A percentile compares a stretch with the other conserved stretches of the same genome.
phyloP scores from a whole-genome alignment of 2,888 invertebrate species.

The Anticlea derivata region DNA sequence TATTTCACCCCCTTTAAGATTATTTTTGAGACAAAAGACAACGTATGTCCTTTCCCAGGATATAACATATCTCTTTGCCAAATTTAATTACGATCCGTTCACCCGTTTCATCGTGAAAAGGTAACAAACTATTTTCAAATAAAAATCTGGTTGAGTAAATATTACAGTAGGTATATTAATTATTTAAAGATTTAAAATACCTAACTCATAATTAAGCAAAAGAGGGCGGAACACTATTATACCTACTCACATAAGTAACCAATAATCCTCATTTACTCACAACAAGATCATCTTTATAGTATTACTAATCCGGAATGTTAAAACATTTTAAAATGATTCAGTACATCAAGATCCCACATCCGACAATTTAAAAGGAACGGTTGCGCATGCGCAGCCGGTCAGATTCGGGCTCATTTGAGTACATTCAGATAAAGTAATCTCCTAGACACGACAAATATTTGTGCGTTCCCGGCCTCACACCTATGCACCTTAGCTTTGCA shows the following conservation, averaged over 20 bases:
- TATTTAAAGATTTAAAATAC: too few relatives aligned
- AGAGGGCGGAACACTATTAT: too few relatives aligned
- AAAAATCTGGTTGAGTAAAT: too few relatives aligned
- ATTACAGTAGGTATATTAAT: too few relatives aligned
- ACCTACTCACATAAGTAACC: not conserved
- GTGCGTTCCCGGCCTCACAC: conserved; percentile 55
- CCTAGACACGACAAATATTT: conserved; percentile 68
- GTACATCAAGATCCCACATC: conserved; percentile 5
- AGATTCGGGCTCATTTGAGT: conserved; percentile 51
- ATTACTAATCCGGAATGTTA: not conserved
- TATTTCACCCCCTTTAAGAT: too few relatives aligned
- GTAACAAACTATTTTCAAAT: too few relatives aligned
- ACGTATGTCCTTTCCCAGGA: too few relatives aligned
- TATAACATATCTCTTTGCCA: too few relatives aligned
- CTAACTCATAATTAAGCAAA: too few relatives aligned
- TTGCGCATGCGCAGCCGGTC: conserved; percentile 52
- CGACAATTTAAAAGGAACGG: conserved; percentile 36
- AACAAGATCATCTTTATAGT: not conserved
- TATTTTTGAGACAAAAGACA: too few relatives aligned
- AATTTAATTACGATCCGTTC: too few relatives aligned
- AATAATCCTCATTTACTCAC: not conserved
- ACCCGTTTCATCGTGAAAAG: too few relatives aligned
- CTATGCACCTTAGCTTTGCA: conserved; percentile 36
- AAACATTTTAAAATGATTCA: conserved; percentile 9
- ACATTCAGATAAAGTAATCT: conserved; percentile 74